Base-by-base conservation (phyloP, 2,888 invertebrate species). In the Mycalesis mineus region DNA sequence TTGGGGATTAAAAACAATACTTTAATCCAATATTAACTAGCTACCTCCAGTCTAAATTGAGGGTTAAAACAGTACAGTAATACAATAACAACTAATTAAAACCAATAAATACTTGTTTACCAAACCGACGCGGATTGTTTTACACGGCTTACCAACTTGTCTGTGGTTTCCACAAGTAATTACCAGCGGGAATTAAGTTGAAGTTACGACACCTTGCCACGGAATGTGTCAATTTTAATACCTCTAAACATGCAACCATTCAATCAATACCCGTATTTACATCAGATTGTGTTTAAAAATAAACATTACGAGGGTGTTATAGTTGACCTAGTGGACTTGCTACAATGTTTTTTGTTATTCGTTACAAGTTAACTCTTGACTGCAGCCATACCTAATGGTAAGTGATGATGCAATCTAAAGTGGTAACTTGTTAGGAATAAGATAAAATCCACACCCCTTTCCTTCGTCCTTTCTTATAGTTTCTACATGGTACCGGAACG, bases 111-210 rank as follows among this genome's bases (percentile, higher is more conserved):
- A 51, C 11, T 17, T 42, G 14, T 28, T 52, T 42, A 33, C 33
- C 42, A 52, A 52, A 52, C 15, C 31, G 33, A 33, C 2, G n/a
- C 29, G 14, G 42, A 52, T 42, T 52, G 50, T 50, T 50, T 39
- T 39, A 52, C 52, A 52, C 52, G 33, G 41, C 33, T 52, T 42
- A 11, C 52, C 42, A 52, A 52, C 42, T 52, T 52, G 52, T 52
- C 42, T 52, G 52, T 52, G 41, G 42, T 52, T 51, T 52, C 50
- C 52, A 42, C 52, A 33, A 52, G 52, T 52, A 52, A 52, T 52
- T 52, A 42, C 52, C 31, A 17, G 33, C 11, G 45, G 52, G 29
- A 42, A 52, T 52, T 52, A 33, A 42, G 52, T 42, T 17, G 52
- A 42, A 52, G 33, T 52, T 52, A 52, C 52, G 52, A 52, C 33